Evolutionary conservation across 2,797 vertebrate genomes (phyloP), one percentile per base, ranked within the genome.

Genomic region (Rhinogobio ventralis): DNA sequence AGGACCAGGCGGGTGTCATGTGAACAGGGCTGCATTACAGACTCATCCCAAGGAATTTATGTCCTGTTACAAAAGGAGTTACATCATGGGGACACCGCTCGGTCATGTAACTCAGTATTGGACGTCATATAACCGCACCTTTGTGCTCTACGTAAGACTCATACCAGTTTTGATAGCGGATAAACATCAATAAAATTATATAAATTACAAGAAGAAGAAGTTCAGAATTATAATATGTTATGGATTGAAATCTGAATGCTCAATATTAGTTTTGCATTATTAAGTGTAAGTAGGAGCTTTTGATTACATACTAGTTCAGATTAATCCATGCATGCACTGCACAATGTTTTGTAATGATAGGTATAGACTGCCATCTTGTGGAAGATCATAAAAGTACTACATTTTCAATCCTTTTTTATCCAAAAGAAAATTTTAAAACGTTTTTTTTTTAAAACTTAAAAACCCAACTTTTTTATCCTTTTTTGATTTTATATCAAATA

Each of bases 301-400:
- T 62, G 23, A 57, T 17, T 23, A 25, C 33, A 17, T 2, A 7
- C 0, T 7, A 62, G 1, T 78, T 78, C 4, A 60, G 8, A 64
- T 45, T 39, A 55, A 30, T n/a, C 5, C 1, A 57, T 57, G 51
- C 1, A 17, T 39, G 51, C 3, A 5, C 11, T 17, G 39, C 13
- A 6, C 19, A 67, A 9, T 69, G 14, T 53, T 28, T 53, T 79
- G 64, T 83, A 6, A 39, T 67, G 62, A 51, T 83, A 33, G n/a
- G 14, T 14, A 51, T 51, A 73, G 28, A 14, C 17, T 53, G 71
- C 81, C 86, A 85, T 51, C 88, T 79, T 64, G 77, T 86, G 88
- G 86, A 66, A 13, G 30, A n/a, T 23, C 7, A 15, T 49, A 23
- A 20, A 20, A 53, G 49, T 51, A 62, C 14, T 17, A 17, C 7